A percentile compares a stretch with the other conserved stretches of the same genome.
Conservation (phyloP, 2,797 vertebrate genomes). For the Gadopsis marmoratus region DNA sequence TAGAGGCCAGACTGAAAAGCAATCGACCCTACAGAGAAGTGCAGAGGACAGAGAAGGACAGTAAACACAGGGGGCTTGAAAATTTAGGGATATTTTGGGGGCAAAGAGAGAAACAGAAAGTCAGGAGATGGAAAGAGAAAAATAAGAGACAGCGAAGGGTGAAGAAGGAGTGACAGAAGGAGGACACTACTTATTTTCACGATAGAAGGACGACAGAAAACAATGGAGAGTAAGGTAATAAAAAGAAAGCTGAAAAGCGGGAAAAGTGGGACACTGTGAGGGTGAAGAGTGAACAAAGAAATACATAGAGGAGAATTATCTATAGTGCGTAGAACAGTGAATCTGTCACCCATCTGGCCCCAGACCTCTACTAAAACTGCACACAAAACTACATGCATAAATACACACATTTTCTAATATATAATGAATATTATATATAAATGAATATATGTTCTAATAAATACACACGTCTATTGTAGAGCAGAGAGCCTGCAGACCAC, state of each 20-base stretch:
- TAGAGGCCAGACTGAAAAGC: slow-evolving; percentile 39
- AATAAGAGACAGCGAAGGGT: slow-evolving; percentile 17
- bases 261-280: not conserved
- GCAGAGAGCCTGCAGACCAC: slow-evolving; percentile 55
- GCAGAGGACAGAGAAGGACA: slow-evolving; percentile 23
- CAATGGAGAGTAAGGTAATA: not conserved
- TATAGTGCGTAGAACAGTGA: slow-evolving; percentile 33
- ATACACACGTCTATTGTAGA: slow-evolving; percentile 24
- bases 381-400: slow-evolving; percentile 49
- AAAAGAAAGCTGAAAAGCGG: too few relatives aligned
- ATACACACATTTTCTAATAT: slow-evolving; percentile 37
- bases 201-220: not conserved
- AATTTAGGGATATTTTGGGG: slow-evolving; percentile 32
- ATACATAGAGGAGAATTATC: slow-evolving; percentile 44
- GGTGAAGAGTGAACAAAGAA: slow-evolving; percentile 34
- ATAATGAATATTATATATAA: too few relatives aligned
- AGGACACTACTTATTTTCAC: slow-evolving; percentile 3
- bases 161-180: slow-evolving; percentile 24
- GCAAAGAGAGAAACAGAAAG: slow-evolving; percentile 35
- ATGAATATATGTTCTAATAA: too few relatives aligned
- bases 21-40: slow-evolving; percentile 17
- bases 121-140: slow-evolving; percentile 26
- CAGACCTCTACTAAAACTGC: slow-evolving; percentile 48
- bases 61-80: slow-evolving; percentile 29
- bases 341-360: slow-evolving; percentile 58